These are phyloP conservation scores for Volucella inanis DNA, from an alignment of 2,888 invertebrate genomes.

Conservation along the genomic window DNA sequence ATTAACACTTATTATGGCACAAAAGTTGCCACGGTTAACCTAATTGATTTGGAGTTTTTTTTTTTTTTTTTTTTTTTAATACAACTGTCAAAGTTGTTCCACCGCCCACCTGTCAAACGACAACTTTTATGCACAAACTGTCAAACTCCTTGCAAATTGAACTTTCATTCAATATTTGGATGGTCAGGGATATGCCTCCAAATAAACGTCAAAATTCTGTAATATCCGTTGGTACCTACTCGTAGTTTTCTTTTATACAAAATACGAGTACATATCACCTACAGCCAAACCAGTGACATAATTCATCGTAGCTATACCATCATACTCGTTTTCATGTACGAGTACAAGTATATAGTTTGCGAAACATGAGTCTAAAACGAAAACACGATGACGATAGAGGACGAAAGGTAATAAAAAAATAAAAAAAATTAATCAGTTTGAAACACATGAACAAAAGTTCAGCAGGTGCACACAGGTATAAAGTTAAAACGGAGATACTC, in stretches of 20 bases:
- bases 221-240: too few relatives aligned
- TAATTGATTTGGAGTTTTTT: too few relatives aligned
- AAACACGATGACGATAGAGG: constrained; percentile 29
- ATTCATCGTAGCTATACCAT: constrained; percentile 19
- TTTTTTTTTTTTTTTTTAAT: too few relatives aligned
- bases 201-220: neutral
- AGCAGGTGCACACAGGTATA: constrained; percentile 40
- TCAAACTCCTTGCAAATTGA: too few relatives aligned
- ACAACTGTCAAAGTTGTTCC: too few relatives aligned
- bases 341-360: constrained; percentile 44
- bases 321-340: too few relatives aligned
- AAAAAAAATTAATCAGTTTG: constrained; percentile 48
- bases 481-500: constrained; percentile 23
- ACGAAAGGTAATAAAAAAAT: neutral
- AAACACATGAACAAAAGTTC: constrained; percentile 36
- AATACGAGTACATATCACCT: neutral
- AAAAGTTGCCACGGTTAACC: too few relatives aligned
- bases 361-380: constrained; percentile 44
- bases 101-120: too few relatives aligned
- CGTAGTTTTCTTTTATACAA: constrained; percentile 3
- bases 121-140: too few relatives aligned
- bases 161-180: too few relatives aligned
- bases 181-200: too few relatives aligned
- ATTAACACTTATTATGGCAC: too few relatives aligned
- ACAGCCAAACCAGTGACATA: constrained; percentile 65